Evolutionary conservation across 2,113 vertebrate genomes (phyloP).

Genomic region (Semicossyphus pulcher): DNA sequence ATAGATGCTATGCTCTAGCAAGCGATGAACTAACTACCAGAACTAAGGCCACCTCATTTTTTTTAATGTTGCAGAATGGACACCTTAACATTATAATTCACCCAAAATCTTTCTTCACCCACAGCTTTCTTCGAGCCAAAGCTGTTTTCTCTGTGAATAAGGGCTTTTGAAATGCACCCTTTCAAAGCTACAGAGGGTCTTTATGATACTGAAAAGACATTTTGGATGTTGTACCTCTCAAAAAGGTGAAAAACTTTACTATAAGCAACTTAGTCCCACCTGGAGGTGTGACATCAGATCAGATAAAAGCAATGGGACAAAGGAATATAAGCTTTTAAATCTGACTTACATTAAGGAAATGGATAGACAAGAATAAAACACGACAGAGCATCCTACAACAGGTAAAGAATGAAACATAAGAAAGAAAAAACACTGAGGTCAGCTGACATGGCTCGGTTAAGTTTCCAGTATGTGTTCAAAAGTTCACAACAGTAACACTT

Average conservation of each 20-base stretch:
- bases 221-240: not conserved
- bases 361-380: not conserved
- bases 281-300: conserved; percentile 12
- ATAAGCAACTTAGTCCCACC: not conserved
- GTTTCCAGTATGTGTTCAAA: conserved; percentile 72
- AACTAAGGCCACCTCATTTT: not conserved
- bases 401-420: conserved; percentile 22
- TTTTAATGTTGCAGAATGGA: not conserved
- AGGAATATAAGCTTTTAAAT: conserved; percentile 5
- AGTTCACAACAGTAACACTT: conserved; percentile 60
- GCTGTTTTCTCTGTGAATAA: not conserved
- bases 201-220: conserved; percentile 9
- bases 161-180: not conserved
- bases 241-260: not conserved
- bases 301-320: conserved; percentile 45
- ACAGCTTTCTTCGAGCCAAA: conserved; percentile 16
- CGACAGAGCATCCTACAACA: conserved; percentile 18
- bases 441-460: conserved; percentile 74
- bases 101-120: not conserved
- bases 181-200: not conserved
- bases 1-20: conserved; percentile 1
- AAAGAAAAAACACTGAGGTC: conserved; percentile 67
- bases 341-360: not conserved
- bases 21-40: conserved; percentile 8
- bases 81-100: not conserved